Evolutionary conservation across 1,140 invertebrate species (phyloP), one percentile per base, ranked within the genome.

Genomic region (honey bee (Apis mellifera)): DNA sequence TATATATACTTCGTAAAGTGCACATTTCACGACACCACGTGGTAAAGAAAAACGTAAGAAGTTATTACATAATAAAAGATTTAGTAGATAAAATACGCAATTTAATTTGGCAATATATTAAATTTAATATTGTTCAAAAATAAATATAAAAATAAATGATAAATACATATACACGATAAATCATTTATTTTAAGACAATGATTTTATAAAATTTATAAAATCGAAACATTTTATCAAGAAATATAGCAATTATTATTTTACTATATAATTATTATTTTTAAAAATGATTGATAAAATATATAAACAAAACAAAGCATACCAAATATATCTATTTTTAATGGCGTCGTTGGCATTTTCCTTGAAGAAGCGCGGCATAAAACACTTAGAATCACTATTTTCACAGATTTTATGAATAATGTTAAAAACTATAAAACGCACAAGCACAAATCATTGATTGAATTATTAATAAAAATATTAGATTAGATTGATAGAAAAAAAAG

Each of bases 311-410:
- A 57, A 78, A 82, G n/a, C 71, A 48, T 89, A 90, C 86, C 86
- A 48, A 86, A 55, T 62, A 74, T 84, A 72, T 87, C 89, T 75
- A 85, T 69, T 78, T 84, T 89, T 50, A 91, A 86, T 76, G 90
- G 90, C 52, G 83, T 88, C 72, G 89, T 87, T 79, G 90, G 57
- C 90, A 91, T 91, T 52, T 66, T 87, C n/a, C 50, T 65, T 15
- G 50, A 54, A 68, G 62, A 19, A 32, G 26, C n/a, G n/a, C 62
- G 11, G 52, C 72, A 84, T 81, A 78, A n/a, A 78, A 23, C 70
- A 21, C 59, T 78, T 26, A 15, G 32, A 12, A 80, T 62, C 68
- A 72, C 52, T 72, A 54, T 42, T 21, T 57, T 62, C 15, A 26
- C 48, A 23, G 32, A 42, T 42, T 7, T 7, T 42, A 42, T 52